Percentiles rank a stretch among this genome's conserved stretches.
Conservation (phyloP, 2,797 vertebrate species). For the Gymnopithys bicolor region DNA sequence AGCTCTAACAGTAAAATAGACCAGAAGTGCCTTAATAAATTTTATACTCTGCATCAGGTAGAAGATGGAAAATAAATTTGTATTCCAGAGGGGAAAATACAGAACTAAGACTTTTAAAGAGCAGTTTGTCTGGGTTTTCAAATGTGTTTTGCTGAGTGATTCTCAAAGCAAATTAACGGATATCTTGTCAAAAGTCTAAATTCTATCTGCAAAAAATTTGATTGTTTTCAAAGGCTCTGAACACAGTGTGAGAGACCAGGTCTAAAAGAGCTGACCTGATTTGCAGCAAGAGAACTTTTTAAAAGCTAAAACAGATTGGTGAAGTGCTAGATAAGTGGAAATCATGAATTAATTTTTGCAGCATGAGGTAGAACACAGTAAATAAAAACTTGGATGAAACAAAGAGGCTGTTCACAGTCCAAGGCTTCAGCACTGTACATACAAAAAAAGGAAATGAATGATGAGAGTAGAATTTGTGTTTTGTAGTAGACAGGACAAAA, state of each 20-base stretch:
- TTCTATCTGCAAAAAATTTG: not conserved
- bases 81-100: not conserved
- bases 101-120: not conserved
- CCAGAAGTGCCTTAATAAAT: not conserved
- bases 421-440: not conserved
- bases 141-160: not conserved
- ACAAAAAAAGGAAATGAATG: constrained; percentile 37
- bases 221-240: not conserved
- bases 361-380: not conserved
- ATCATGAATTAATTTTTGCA: not conserved
- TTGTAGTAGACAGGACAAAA: constrained; percentile 50
- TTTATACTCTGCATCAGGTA: not conserved
- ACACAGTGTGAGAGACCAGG: not conserved
- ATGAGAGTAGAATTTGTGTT: not conserved
- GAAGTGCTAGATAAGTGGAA: not conserved
- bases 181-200: not conserved
- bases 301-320: not conserved
- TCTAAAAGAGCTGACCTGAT: not conserved
- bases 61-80: not conserved
- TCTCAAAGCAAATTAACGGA: not conserved
- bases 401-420: not conserved
- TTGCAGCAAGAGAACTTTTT: not conserved
- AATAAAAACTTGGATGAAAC: not conserved
- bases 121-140: not conserved
- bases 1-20: not conserved